Evolutionary conservation across 2,797 vertebrate genomes (phyloP), one percentile per base, ranked within the genome.

Genomic region (Neolamprologus multifasciatus): DNA sequence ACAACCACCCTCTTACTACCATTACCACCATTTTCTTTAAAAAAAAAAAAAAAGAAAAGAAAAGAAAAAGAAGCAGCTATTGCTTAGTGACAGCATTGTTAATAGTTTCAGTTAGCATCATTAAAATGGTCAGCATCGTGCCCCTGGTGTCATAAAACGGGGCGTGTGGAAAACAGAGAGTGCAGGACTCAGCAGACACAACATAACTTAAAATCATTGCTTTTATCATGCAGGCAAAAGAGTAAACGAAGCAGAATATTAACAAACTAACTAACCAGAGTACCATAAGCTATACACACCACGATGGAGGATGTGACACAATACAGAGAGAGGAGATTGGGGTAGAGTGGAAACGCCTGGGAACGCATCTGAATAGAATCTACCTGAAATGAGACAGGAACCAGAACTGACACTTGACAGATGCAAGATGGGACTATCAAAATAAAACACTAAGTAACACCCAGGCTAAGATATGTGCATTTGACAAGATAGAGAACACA

Each of bases 71-170:
- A 5, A 33, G 4, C 48, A 85, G 79, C 74, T 74, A 84, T 78
- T 83, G 80, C 51, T 85, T 81, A 77, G 23, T 82, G 79, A 62
- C 48, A 31, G 71, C 78, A 71, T 74, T 16, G 2, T 55, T 87
- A 83, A 85, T 85, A 85, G 77, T 71, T 78, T 82, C 31, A 52
- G 80, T 62, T 84, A 84, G 69, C 77, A 54, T 78, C 23, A 81
- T 88, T 93, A 88, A 86, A 89, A 85, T 81, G 82, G 83, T 81
- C 74, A 79, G 71, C 43, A 31, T 79, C 11, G 29, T 51, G 59
- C 77, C 77, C 76, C 11, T 2, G 31, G 31, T 36, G 59, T 64
- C 59, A 64, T 36, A 36, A 64, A 64, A 36, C 1, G 4, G 59
- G 57, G 17, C 6, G 1, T 64, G 17, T 36, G 31, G 59, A 64